Conservation (phyloP, 2,797 vertebrate species). For the Oceanodroma leucorhoa region DNA sequence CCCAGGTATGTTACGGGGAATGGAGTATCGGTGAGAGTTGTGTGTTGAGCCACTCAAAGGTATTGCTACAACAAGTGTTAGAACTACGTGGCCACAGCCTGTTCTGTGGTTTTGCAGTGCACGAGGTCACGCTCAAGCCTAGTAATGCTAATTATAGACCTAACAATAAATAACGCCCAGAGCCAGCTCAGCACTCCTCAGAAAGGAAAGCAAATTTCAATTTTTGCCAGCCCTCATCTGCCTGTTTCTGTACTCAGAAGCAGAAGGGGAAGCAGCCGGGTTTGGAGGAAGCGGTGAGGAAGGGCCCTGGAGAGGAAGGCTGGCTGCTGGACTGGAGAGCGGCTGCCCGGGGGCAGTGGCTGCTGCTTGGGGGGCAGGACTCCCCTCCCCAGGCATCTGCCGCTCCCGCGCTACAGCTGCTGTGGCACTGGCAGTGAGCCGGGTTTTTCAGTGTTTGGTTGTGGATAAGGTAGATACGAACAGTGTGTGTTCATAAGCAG, state of each 20-base stretch:
- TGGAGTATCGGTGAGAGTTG: accelerated
- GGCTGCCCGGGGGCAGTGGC: neutral
- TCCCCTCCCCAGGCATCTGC: neutral
- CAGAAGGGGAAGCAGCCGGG: neutral
- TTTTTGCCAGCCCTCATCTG: neutral
- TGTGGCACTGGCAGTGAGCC: neutral
- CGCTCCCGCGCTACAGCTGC: neutral
- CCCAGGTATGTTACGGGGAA: accelerated
- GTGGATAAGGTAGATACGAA: neutral
- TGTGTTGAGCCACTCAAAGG: neutral
- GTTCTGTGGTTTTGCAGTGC: neutral
- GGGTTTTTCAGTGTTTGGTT: neutral
- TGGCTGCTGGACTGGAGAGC: neutral
- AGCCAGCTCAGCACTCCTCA: neutral
- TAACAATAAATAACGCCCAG: neutral
- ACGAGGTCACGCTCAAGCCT: accelerated
- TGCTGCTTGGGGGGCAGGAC: neutral
- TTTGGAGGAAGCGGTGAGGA: neutral
- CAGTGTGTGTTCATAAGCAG: neutral
- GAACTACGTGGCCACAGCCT: accelerated
- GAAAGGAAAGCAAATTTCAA: neutral
- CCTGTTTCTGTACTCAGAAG: neutral
- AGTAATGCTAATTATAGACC: too few relatives aligned
- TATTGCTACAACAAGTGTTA: accelerated
- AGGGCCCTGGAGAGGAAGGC: neutral